Evolutionary conservation across 2,888 invertebrate species (phyloP).

Genomic region (Drosophila leonis): DNA sequence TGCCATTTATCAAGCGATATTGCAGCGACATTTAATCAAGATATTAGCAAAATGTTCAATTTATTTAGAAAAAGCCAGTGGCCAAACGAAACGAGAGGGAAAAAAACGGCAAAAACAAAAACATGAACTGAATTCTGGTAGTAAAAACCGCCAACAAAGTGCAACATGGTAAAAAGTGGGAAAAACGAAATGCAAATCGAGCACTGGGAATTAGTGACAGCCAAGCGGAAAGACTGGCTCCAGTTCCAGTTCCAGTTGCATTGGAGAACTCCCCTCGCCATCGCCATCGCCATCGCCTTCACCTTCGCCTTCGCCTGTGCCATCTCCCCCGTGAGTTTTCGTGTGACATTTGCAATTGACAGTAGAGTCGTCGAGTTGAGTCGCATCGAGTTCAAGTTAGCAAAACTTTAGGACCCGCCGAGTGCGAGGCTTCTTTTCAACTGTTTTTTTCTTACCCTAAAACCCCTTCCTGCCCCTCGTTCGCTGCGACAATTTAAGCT

Average conservation of each 20-base stretch:
- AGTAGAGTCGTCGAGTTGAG: conserved; percentile 64
- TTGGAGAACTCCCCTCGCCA: background rate
- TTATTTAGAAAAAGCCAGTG: conserved; percentile 64
- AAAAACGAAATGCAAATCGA: conserved; percentile 72
- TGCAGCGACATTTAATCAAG: conserved; percentile 74
- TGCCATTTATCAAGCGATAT: conserved; percentile 67
- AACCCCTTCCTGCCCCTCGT: background rate
- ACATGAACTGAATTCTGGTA: conserved; percentile 19
- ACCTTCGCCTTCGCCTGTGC: background rate
- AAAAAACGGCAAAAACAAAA: conserved; percentile 22
- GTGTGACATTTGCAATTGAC: conserved; percentile 80
- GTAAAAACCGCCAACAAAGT: conserved; percentile 25
- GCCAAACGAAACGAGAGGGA: conserved; percentile 6
- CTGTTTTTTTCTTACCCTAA: conserved; percentile 7
- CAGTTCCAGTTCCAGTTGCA: conserved; percentile 25
- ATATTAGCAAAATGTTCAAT: conserved; percentile 77
- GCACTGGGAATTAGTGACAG: conserved; percentile 76
- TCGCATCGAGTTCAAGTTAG: conserved; percentile 56
- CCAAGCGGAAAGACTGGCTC: conserved; percentile 67
- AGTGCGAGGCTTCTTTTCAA: conserved; percentile 54
- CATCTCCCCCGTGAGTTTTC: conserved; percentile 40
- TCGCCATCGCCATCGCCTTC: background rate
- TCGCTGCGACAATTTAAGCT: conserved; percentile 76
- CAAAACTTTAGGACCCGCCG: conserved; percentile 42
- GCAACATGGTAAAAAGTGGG: conserved; percentile 44